Percentiles rank a stretch among this genome's conserved stretches.
Evolutionary conservation across 2,888 invertebrate species (phyloP).

Genomic region (Sisyra terminalis): DNA sequence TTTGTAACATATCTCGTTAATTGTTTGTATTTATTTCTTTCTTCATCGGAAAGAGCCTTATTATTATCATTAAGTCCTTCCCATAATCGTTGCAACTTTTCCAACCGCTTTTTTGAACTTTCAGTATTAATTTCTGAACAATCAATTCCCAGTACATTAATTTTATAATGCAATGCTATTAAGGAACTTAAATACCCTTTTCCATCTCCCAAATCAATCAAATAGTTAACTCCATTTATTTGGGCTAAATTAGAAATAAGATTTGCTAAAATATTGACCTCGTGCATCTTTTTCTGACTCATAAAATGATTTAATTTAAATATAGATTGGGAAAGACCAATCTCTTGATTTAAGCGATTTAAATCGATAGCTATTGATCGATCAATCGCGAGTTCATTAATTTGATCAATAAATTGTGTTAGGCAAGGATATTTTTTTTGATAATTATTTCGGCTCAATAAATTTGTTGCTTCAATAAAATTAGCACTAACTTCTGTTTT

Average conservation of each 20-base stretch:
- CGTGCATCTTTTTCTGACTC: constrained; percentile 67
- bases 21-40: constrained; percentile 37
- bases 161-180: constrained; percentile 47
- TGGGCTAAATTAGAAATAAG: constrained; percentile 35
- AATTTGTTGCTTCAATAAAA: not conserved
- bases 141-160: constrained; percentile 71
- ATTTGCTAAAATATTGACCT: constrained; percentile 49
- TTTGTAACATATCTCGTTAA: constrained; percentile 41
- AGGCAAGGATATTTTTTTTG: constrained; percentile 3
- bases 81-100: constrained; percentile 27
- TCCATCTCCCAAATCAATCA: constrained; percentile 80
- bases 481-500: constrained; percentile 29
- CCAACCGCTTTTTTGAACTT: constrained; percentile 42
- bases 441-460: not conserved
- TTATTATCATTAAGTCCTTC: constrained; percentile 19
- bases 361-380: no score
- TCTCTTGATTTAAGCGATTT: no score
- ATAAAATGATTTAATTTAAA: constrained; percentile 47
- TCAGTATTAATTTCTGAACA: constrained; percentile 47
- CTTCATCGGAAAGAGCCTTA: constrained; percentile 11
- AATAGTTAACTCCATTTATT: constrained; percentile 25
- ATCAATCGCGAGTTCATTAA: constrained; percentile 15
- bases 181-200: constrained; percentile 71
- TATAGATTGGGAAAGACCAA: not conserved
- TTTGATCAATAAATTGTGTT: constrained; percentile 14